Evolutionary conservation across 2,113 vertebrate species (phyloP).

Genomic region (Lontra canadensis): DNA sequence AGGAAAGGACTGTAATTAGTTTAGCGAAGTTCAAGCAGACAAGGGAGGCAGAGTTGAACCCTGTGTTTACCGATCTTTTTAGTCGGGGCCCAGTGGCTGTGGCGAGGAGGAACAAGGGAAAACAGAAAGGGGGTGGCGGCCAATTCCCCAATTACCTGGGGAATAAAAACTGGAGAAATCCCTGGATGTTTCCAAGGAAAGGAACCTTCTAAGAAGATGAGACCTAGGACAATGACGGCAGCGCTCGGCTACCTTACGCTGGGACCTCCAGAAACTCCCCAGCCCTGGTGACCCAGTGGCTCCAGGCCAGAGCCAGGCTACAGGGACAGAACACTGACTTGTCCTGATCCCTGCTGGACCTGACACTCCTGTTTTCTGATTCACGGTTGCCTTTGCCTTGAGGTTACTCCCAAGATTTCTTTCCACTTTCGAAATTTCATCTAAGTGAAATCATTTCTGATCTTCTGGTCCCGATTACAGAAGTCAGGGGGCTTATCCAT

Average conservation of each 20-base stretch:
- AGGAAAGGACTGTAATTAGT: neutral
- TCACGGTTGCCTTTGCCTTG: neutral
- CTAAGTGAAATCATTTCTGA: neutral
- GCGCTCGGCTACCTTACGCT: neutral
- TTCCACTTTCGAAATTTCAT: neutral
- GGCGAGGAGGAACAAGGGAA: neutral
- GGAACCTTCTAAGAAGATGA: neutral
- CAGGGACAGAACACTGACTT: neutral
- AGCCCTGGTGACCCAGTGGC: no score
- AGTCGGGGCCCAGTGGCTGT: neutral
- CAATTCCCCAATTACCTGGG: accelerated
- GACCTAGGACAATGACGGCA: neutral
- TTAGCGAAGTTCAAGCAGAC: neutral
- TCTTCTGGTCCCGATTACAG: neutral
- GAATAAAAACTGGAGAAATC: neutral
- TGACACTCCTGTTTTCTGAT: neutral
- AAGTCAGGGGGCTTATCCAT: neutral
- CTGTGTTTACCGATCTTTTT: neutral
- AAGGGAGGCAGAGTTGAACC: neutral
- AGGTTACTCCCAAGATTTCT: neutral
- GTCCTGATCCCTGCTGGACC: neutral
- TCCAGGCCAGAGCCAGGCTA: neutral
- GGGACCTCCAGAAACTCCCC: neutral
- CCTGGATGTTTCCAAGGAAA: neutral
- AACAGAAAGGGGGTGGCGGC: neutral